Base-by-base conservation (phyloP, 1,140 invertebrate genomes). In the Whitmania pigra region DNA sequence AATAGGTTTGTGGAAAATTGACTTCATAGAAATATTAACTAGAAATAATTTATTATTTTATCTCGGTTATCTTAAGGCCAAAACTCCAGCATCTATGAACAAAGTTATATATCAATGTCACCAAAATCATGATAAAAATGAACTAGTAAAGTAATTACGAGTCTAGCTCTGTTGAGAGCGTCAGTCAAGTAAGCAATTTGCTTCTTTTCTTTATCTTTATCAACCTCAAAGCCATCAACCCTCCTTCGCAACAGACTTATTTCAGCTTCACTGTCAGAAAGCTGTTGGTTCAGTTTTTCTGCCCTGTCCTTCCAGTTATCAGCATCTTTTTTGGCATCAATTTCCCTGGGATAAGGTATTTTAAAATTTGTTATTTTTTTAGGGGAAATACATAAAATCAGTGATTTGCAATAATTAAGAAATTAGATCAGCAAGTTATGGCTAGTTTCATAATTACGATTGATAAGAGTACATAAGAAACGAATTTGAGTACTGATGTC, bases 221-320 rank as follows among this genome's bases (percentile, higher is more conserved):
- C 82, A 69, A 80, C 84, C 71, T 84, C 84, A 71, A 86, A 74
- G 69, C 81, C 81, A 70, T 81, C 81, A 72, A 84, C 80, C 36
- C 83, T 78, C 17, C 83, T 77, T 40, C 84, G 77, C 29, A 85
- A 78, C 79, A 85, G 79, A 75, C 82, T 82, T 54, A 85, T 77
- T 75, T 85, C 84, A 53, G 78, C 80, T 74, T 85, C 84, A 68
- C 82, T 78, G 74, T 85, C 84, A 43, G 82, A 81, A 27, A 85
- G 77, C 72, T 83, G 80, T 74, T 85, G 83, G 73, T 84, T 83
- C 72, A 80, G 79, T 73, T 79, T 79, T 73, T 79, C 77, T 72
- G 84, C 83, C 53, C 78, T 78, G 18, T 85, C 84, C n/a, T 49
- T 20, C 31, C 36, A 49, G 11, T 70, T 49, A 15, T 49, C 31